A percentile compares a stretch with the other conserved stretches of the same genome.
These are phyloP conservation scores for Leucophenga montana DNA, from an alignment of 2,888 invertebrate species.

Conservation along the genomic window DNA sequence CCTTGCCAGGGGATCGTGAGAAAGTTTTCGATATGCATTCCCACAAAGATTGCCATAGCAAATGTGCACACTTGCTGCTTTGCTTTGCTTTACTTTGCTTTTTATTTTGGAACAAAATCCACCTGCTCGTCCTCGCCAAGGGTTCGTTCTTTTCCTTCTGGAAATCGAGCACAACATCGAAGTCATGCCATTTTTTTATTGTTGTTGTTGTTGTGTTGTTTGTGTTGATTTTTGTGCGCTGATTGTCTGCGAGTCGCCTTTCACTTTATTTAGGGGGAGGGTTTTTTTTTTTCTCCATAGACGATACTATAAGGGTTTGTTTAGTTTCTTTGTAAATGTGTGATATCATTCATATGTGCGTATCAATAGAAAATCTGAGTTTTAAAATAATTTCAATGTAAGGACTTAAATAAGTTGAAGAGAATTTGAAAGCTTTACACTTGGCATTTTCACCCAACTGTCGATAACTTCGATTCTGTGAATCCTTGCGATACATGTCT, in stretches of 20 bases:
- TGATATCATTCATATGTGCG: background rate
- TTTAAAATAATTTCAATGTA: too few relatives aligned
- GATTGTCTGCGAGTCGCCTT: constrained; percentile 6
- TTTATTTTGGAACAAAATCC: constrained; percentile 53
- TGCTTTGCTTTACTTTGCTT: constrained; percentile 37
- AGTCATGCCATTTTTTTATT: constrained; percentile 24
- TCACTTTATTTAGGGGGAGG: constrained; percentile 51
- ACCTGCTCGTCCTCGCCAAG: constrained; percentile 55
- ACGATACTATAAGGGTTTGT: constrained; percentile 31
- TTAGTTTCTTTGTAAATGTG: constrained; percentile 11
- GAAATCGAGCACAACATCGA: constrained; percentile 53
- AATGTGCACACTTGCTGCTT: constrained; percentile 26
- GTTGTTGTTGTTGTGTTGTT: constrained; percentile 49
- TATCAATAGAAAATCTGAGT: background rate
- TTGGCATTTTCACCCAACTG: too few relatives aligned
- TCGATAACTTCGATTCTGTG: too few relatives aligned
- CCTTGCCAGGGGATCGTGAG: constrained; percentile 70
- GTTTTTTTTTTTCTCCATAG: constrained; percentile 37
- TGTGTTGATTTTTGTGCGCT: background rate
- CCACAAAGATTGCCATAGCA: constrained; percentile 66
- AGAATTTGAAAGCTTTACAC: too few relatives aligned
- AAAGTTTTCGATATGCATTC: constrained; percentile 73
- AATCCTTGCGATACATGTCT: too few relatives aligned
- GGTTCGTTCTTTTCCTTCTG: constrained; percentile 50
- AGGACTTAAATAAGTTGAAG: too few relatives aligned